Conservation (phyloP, 1,140 invertebrate species). For the Philotrypesis tridentata region DNA sequence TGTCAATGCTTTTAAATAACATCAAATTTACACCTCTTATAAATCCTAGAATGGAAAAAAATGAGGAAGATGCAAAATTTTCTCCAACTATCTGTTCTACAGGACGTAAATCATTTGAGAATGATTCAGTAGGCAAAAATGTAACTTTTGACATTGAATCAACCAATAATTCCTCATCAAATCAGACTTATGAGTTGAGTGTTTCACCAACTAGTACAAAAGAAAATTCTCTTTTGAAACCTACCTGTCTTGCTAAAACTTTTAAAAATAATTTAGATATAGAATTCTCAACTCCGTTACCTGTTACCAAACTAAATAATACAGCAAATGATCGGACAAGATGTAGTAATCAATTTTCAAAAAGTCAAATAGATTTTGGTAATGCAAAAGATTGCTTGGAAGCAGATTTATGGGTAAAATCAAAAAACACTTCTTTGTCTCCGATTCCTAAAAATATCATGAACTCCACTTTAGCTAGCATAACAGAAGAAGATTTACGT, state of each 20-base stretch:
- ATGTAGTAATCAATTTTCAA: constrained; percentile 38
- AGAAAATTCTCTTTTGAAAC: constrained; percentile 38
- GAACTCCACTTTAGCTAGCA: constrained; percentile 38
- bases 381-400: constrained; percentile 58
- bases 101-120: constrained; percentile 1
- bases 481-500: constrained; percentile 39
- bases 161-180: constrained; percentile 28
- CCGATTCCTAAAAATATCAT: constrained; percentile 30
- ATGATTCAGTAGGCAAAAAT: constrained; percentile 19
- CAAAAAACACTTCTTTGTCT: constrained; percentile 42
- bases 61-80: constrained; percentile 39
- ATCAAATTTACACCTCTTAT: constrained; percentile 57
- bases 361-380: constrained; percentile 45
- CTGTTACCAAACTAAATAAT: constrained; percentile 42
- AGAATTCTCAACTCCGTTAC: constrained; percentile 50
- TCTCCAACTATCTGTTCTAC: constrained; percentile 58
- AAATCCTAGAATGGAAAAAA: constrained; percentile 32
- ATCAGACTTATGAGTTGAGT: constrained; percentile 57
- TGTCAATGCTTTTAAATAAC: constrained; percentile 63
- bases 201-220: constrained; percentile 50
- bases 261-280: constrained; percentile 47
- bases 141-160: constrained; percentile 38
- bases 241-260: constrained; percentile 49
- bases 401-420: constrained; percentile 62
- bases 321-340: not conserved